Base-by-base conservation (phyloP, 2,797 vertebrate genomes). In the Phoxinus dragarum region DNA sequence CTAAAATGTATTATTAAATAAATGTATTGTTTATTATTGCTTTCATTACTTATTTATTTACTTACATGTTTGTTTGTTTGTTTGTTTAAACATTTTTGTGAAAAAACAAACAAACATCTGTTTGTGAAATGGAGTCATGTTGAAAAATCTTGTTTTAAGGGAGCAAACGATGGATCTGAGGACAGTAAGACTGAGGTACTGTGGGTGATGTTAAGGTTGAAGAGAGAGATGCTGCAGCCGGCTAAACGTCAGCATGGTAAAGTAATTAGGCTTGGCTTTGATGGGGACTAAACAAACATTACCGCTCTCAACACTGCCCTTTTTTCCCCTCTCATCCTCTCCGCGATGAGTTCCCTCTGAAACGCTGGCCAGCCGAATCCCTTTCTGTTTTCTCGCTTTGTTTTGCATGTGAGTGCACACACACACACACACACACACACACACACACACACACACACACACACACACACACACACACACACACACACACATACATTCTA, bases 261-360 rank as follows among this genome's bases (percentile, higher is more conserved):
- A 96, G 94, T 92, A 95, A 96, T 96, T 95, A 96, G 84, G 90
- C 84, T 89, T 74, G 84, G 89, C 95, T 96, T 96, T 96, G 95
- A 96, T 95, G 94, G 86, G 88, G 92, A 92, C 94, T 94, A 94
- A 95, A 95, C 94, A 96, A 96, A 96, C 94, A 96, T 90, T 92
- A 94, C 93, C 90, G 93, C 92, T 92, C 92, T 95, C 94, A 94
- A 93, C 94, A 91, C 93, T 83, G 86, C 86, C 85, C 71, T 80
- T 89, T 86, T 81, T 80, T 40, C 61, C 68, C 87, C 85, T 89
- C 72, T 85, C 88, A 86, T 89, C 86, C 89, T 93, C 92, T 93
- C 83, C 75, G 78, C 21, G 84, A 84, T 88, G 81, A 76, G 87
- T 89, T 86, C 90, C 82, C 86, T 88, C 88, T 56, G 81, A 90